Evolutionary conservation across 2,113 vertebrate species (phyloP).

Genomic region (human (Homo sapiens)): GRCh38 chr3:169859501-169860000

Average conservation of each 20-base stretch:
- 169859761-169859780: neutral
- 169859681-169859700: constrained; percentile 24
- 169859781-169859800: neutral
- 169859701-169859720: neutral
- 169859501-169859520: neutral
- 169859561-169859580: neutral
- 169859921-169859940: no score
- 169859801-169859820: neutral
- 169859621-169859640: neutral
- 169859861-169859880: no score
- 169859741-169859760: neutral
- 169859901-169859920: no score
- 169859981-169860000: no score
- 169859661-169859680: neutral
- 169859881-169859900: no score
- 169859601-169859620: neutral
- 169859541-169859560: neutral
- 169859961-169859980: no score
- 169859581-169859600: neutral
- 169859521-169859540: neutral
- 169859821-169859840: neutral
- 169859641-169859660: neutral
- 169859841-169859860: neutral
- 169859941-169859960: no score
- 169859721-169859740: neutral